These are phyloP conservation scores for Hymenopus coronatus DNA, from an alignment of 2,888 invertebrate genomes.

Conservation along the genomic window DNA sequence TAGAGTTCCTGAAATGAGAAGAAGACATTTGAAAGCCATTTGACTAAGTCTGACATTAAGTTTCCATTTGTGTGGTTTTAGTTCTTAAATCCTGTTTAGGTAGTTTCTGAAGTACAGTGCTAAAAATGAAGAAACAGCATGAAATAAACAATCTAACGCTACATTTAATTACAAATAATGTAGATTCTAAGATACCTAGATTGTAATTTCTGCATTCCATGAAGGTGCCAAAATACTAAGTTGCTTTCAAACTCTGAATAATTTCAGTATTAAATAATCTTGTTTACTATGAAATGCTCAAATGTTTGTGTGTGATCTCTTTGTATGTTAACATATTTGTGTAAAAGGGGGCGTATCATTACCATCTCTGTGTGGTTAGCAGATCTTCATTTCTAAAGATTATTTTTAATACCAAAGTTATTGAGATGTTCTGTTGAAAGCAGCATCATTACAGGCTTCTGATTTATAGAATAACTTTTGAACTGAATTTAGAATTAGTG, in stretches of 20 bases:
- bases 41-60: too few species aligned
- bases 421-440: constrained; percentile 1
- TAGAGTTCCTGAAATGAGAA: not conserved
- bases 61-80: not conserved
- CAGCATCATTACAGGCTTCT: not conserved
- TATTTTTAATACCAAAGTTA: not conserved
- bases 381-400: not conserved
- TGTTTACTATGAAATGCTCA: constrained; percentile 1
- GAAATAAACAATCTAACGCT: not conserved
- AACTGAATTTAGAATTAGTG: not conserved
- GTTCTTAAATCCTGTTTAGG: not conserved
- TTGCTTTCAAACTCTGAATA: constrained; percentile 1
- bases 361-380: not conserved
- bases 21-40: too few species aligned
- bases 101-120: not conserved
- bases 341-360: not conserved
- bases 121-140: not conserved
- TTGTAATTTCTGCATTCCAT: constrained; percentile 5
- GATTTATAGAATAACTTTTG: not conserved
- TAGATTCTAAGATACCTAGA: not conserved
- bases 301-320: not conserved
- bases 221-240: constrained; percentile 7
- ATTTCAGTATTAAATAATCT: constrained; percentile 4
- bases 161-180: not conserved
- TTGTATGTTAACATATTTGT: not conserved